phyloP scores from a whole-genome alignment of 1,140 invertebrate species.

The Idris sp. region DNA sequence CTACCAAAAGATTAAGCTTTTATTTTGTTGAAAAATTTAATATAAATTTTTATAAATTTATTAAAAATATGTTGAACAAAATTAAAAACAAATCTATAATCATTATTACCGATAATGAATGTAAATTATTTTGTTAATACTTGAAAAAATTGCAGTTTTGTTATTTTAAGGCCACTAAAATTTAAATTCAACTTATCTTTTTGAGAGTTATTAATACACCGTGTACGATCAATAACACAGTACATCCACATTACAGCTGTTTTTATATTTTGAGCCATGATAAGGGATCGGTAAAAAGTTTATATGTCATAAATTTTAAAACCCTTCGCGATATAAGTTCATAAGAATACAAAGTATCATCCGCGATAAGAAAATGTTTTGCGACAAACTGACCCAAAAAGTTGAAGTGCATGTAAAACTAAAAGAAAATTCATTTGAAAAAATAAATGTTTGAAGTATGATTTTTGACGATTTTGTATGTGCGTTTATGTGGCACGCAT shows the following conservation, averaged over 20 bases:
- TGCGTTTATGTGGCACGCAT: neutral
- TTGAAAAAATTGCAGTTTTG: neutral
- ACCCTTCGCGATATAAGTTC: constrained; percentile 20
- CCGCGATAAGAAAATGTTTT: constrained; percentile 12
- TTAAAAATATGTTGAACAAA: too few relatives aligned
- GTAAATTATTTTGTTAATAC: too few relatives aligned
- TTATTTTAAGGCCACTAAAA: neutral
- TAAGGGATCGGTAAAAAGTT: constrained; percentile 32
- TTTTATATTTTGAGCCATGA: constrained; percentile 33
- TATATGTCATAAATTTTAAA: constrained; percentile 29
- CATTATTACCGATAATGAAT: too few relatives aligned
- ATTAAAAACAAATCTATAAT: too few relatives aligned
- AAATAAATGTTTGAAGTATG: too few relatives aligned
- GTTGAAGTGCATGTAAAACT: constrained; percentile 2
- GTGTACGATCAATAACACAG: constrained; percentile 16
- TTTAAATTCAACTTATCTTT: constrained; percentile 13
- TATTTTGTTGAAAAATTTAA: too few relatives aligned
- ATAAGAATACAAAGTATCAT: constrained; percentile 22
- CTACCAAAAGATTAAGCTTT: too few relatives aligned
- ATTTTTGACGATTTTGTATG: too few relatives aligned
- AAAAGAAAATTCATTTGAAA: too few relatives aligned
- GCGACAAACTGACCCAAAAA: constrained; percentile 2
- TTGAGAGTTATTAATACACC: constrained; percentile 23
- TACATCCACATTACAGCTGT: constrained; percentile 15
- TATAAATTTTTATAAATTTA: too few relatives aligned